phyloP scores from a whole-genome alignment of 1,140 invertebrate genomes.

The Planococcus citri region DNA sequence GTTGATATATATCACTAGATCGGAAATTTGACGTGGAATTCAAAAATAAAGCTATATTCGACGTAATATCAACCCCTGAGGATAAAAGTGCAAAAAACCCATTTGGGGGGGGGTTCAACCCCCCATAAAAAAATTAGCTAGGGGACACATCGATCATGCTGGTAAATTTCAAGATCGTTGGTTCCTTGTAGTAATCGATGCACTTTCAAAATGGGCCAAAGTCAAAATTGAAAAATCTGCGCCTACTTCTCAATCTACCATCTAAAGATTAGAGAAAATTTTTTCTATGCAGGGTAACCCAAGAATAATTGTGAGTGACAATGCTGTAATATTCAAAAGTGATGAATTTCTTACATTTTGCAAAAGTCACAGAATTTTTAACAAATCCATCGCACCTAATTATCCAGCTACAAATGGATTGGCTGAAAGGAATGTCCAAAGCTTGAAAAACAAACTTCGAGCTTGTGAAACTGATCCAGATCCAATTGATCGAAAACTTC shows the following conservation, averaged over 20 bases:
- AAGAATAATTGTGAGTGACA: conserved; percentile 25
- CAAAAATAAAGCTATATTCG: too few species aligned
- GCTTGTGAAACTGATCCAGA: background rate
- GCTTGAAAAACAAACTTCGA: conserved; percentile 27
- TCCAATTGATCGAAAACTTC: conserved; percentile 10
- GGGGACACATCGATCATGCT: conserved; percentile 32
- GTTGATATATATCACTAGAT: too few species aligned
- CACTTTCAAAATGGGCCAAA: conserved; percentile 30
- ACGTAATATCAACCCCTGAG: too few species aligned
- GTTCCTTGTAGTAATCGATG: conserved; percentile 37
- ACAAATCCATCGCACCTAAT: conserved; percentile 29
- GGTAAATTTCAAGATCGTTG: conserved; percentile 30
- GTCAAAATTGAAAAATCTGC: background rate
- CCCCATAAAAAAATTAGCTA: too few species aligned
- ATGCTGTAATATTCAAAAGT: conserved; percentile 29
- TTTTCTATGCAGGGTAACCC: conserved; percentile 30
- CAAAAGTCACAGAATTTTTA: conserved; percentile 28
- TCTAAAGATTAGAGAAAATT: conserved; percentile 29
- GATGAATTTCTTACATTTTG: conserved; percentile 26
- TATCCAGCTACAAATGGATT: conserved; percentile 31
- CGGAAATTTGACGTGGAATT: too few species aligned
- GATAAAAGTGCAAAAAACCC: too few species aligned
- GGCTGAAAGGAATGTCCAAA: conserved; percentile 32
- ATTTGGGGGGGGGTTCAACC: too few species aligned
- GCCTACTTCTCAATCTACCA: conserved; percentile 26